Base-by-base conservation (phyloP, 1,140 invertebrate genomes). In the Ylistrum balloti region DNA sequence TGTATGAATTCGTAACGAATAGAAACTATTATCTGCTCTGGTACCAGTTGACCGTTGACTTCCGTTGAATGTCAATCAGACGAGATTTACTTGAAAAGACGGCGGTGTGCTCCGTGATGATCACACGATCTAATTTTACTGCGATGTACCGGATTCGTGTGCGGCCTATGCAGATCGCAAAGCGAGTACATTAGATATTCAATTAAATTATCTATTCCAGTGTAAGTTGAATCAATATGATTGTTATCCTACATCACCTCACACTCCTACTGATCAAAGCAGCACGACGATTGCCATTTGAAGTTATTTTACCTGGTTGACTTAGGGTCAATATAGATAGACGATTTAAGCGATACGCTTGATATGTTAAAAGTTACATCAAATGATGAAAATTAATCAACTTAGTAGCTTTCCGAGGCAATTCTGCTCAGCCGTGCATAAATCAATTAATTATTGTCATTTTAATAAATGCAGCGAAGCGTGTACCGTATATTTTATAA, bases 391-490 rank as follows among this genome's bases (percentile, higher is more conserved):
- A 74, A 74, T 74, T 74, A 74, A 74, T 74, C 56, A 74, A 74
- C 56, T 74, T 74, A 74, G 56, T 74, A 74, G 56, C 56, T 74
- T 5, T 74, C 56, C 22, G 56, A 28, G 56, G 56, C 56, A 74
- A 22, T 74, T 74, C 56, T 28, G 56, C 5, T 17, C 56, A 74
- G 56, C n/a, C 22, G 28, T 74, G 56, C 56, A 74, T 74, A 74
- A 74, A 74, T 74, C 56, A 74, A 74, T 74, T 74, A 74, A 74
- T 74, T 74, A 74, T 74, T 74, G 56, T n/a, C 56, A 74, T 74
- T 74, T 74, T 74, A 74, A 74, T 74, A 74, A 28, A 74, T 74
- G 56, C 28, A 74, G 56, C 56, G 56, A 74, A 28, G 56, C 56
- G n/a, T 74, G 56, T 11, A 74, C 20, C 56, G 56, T 74, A 74